phyloP scores from a whole-genome alignment of 2,888 invertebrate genomes.

The Orthosia incerta region DNA sequence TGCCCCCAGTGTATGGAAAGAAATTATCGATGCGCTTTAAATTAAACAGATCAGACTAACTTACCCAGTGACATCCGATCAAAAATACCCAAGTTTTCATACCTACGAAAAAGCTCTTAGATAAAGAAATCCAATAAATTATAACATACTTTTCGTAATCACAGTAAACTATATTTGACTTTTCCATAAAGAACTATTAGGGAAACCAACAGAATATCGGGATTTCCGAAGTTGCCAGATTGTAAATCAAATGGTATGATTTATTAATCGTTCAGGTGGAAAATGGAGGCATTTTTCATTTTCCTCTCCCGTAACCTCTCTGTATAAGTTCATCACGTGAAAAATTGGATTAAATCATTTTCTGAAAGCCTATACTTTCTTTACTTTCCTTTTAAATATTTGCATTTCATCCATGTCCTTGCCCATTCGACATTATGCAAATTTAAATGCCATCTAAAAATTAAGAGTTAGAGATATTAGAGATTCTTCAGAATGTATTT shows the following conservation, averaged over 20 bases:
- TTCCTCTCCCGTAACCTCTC: constrained; percentile 8
- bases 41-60: neutral
- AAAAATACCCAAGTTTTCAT: neutral
- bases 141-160: constrained; percentile 14
- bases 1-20: neutral
- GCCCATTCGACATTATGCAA: too few relatives aligned
- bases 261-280: constrained; percentile 45
- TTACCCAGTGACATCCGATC: neutral
- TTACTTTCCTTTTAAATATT: neutral
- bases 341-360: constrained; percentile 29
- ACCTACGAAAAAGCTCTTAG: neutral
- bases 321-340: constrained; percentile 24
- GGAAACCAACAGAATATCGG: constrained; percentile 20
- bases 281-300: constrained; percentile 49
- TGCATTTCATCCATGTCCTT: neutral
- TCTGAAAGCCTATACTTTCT: neutral
- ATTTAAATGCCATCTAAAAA: too few relatives aligned
- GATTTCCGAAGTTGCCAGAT: constrained; percentile 41
- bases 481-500: too few relatives aligned
- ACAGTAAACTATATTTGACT: constrained; percentile 25
- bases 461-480: too few relatives aligned
- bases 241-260: constrained; percentile 57
- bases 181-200: constrained; percentile 20
- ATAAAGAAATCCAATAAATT: constrained; percentile 19
- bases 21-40: neutral